Evolutionary conservation across 2,113 vertebrate species (phyloP), one percentile per base, ranked within the genome.

Genomic region (Coregonus clupeaformis): DNA sequence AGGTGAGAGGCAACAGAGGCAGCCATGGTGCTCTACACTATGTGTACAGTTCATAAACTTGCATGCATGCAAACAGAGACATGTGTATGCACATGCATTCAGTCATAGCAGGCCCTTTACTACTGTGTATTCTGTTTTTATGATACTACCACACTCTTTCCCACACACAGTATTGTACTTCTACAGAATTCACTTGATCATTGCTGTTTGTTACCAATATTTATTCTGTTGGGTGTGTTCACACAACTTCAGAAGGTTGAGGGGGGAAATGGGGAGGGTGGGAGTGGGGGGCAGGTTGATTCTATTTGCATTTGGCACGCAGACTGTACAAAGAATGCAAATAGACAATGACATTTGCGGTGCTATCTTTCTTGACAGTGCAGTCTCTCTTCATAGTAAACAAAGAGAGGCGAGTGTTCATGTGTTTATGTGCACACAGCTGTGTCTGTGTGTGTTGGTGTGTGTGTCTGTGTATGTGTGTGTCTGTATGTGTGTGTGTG

Each of bases 271-370:
- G 83, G 89, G 85, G 20, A 5, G 65, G 64, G 47, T 4, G 29
- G 62, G 72, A n/a, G n/a, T n/a, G n/a, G n/a, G n/a, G 74, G 78
- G 69, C 74, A 60, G 87, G 83, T 89, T 87, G 85, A 88, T 81
- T 80, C 30, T 86, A 92, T 94, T 93, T 94, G 92, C 92, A 91
- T 94, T 92, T 92, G 89, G 84, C 91, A 91, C 90, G 84, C 89
- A 88, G 85, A 87, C 90, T 91, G 86, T 89, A 91, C 88, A 86
- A 85, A 87, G 88, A 89, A 93, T 93, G 90, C 91, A 93, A 93
- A 93, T 89, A 82, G 75, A 91, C 89, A 92, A 93, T 90, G 89
- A 77, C 86, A 83, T 89, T 88, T 87, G 86, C 89, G 89, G 86
- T 90, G 85, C 87, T 90, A 86, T 91, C 91, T 66, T 55, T 87